Evolutionary conservation across 2,797 vertebrate genomes (phyloP), one percentile per base, ranked within the genome.

Genomic region (Chlorospingus semifuscus): DNA sequence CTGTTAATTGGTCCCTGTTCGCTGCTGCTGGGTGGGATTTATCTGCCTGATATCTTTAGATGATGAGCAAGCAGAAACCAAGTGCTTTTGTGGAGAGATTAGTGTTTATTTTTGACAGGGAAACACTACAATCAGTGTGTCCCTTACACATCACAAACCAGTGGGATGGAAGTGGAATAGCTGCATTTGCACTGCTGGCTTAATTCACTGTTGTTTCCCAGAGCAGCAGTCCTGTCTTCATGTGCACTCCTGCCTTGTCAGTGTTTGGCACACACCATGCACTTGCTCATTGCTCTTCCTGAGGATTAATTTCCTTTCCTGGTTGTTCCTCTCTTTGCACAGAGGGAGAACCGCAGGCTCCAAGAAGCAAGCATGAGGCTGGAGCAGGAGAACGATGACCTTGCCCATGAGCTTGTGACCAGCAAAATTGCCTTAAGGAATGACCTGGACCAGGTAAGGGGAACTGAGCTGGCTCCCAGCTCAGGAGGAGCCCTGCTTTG

Each of bases 291-390:
- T 89, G 79, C 81, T 79, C 12, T 57, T 69, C 4, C 10, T 34
- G 8, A 59, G 63, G 64, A 64, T 91, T 98, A 89, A 98, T 41
- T 74, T 75, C 44, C n/a, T 11, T 61, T 65, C 82, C 80, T 82
- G 90, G 75, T 77, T 97, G 23, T 98, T 90, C 65, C 84, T 97
- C 52, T 96, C 84, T 97, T 93, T 83, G 89, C 69, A 68, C 79
- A 99, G 99, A 99, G 98, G 97, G 99, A 99, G 93, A 99, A 99
- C 97, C 98, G 99, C 30, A 98, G 99, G 70, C 98, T 99, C 22
- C 99, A 99, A 95, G 99, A 99, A 96, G 99, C 99, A 98, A 99
- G 99, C 94, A 99, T 99, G 99, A 97, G 99, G 81, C 96, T 99
- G 96, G 99, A 99, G 95, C 99, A 99, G 96, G 99, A 99, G 96